These are phyloP conservation scores for Eupithecia dodoneata DNA, from an alignment of 2,888 invertebrate species.

Conservation along the genomic window DNA sequence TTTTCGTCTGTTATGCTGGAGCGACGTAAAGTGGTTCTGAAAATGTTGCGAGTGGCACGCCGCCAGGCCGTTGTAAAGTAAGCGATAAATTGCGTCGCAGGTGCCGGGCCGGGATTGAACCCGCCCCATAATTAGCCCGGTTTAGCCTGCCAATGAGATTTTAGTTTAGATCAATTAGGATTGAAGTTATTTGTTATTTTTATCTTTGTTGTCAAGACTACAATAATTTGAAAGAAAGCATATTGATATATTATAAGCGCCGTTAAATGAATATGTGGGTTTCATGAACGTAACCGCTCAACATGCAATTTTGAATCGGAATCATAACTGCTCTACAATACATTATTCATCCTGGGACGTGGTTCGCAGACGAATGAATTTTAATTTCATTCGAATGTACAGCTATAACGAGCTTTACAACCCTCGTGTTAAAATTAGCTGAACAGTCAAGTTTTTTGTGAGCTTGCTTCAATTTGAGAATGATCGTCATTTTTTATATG, in stretches of 20 bases:
- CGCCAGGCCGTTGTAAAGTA: conserved; percentile 65
- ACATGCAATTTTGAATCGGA: conserved; percentile 14
- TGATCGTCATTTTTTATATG: no score
- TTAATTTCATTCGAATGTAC: conserved; percentile 29
- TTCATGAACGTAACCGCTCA: background rate
- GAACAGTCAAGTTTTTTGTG: background rate
- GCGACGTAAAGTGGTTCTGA: conserved; percentile 17
- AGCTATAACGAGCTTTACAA: background rate
- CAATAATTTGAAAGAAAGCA: no score
- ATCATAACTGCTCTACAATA: conserved; percentile 21
- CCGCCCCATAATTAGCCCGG: conserved; percentile 32
- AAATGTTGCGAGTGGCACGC: conserved; percentile 56
- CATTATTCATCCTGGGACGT: conserved; percentile 30
- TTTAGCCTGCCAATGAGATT: conserved; percentile 31
- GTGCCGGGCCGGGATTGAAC: conserved; percentile 49
- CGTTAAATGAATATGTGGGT: background rate
- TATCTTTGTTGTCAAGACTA: no score
- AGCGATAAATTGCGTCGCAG: conserved; percentile 63
- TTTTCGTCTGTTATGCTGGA: background rate
- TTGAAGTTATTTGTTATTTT: background rate
- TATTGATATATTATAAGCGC: no score
- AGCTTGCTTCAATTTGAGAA: background rate
- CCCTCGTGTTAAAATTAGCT: background rate
- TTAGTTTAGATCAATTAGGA: conserved; percentile 16
- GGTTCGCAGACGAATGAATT: conserved; percentile 38